phyloP scores from a whole-genome alignment of 2,113 vertebrate genomes.

The Brachypteracias leptosomus region DNA sequence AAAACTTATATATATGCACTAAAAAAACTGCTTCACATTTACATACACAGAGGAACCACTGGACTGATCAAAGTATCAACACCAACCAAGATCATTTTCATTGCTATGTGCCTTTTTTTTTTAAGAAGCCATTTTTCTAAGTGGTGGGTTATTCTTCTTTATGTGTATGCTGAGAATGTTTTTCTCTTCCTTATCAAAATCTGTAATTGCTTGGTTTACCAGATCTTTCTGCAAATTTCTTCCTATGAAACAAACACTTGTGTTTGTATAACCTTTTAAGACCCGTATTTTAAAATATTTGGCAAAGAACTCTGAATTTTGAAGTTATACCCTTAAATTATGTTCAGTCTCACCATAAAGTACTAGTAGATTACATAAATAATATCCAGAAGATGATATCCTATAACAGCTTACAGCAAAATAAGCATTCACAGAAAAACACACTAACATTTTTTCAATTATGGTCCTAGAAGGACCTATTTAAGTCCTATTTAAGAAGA shows the following conservation, averaged over 20 bases:
- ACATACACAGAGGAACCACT: neutral
- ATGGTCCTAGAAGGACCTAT: no score
- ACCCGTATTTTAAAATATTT: neutral
- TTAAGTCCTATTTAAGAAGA: no score
- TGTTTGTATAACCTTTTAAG: neutral
- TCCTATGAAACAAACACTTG: neutral
- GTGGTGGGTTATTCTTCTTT: neutral
- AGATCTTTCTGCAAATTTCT: neutral
- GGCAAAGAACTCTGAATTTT: neutral
- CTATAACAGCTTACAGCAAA: neutral
- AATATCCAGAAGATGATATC: neutral
- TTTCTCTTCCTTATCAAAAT: neutral
- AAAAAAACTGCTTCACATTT: neutral
- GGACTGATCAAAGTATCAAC: neutral
- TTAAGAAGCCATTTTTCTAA: neutral
- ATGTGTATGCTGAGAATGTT: neutral
- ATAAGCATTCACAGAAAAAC: neutral
- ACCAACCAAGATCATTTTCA: neutral
- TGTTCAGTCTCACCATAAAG: neutral
- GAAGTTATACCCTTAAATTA: neutral
- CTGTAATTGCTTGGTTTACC: neutral
- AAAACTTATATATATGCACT: neutral
- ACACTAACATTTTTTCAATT: neutral
- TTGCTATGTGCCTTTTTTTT: no score
- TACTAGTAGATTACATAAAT: neutral